Evolutionary conservation across 2,113 vertebrate species (phyloP).

Genomic region (Natator depressus): DNA sequence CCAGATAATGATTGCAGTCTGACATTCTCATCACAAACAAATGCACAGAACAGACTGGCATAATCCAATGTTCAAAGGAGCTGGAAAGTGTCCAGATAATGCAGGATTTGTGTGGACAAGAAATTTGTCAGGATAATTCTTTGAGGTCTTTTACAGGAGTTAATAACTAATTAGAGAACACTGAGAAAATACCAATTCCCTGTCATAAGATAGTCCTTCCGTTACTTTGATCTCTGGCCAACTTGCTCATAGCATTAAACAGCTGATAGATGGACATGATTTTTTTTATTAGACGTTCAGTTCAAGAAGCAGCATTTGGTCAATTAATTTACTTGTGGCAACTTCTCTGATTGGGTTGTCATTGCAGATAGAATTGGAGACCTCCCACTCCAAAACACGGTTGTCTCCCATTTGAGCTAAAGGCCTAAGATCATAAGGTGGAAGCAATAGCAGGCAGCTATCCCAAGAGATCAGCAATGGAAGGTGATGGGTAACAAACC

Average conservation of each 20-base stretch:
- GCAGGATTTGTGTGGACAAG: neutral
- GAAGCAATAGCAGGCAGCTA: neutral
- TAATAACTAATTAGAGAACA: neutral
- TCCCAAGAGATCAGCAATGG: neutral
- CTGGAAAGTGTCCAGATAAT: neutral
- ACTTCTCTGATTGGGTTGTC: neutral
- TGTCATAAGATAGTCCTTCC: neutral
- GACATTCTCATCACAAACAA: neutral
- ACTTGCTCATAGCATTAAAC: neutral
- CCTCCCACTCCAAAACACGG: neutral
- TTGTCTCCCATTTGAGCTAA: neutral
- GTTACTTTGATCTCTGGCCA: neutral
- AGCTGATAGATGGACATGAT: neutral
- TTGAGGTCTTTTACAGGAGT: neutral
- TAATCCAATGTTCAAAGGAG: slow-evolving; percentile 8
- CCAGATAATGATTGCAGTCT: neutral
- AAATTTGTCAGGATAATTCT: neutral
- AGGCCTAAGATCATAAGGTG: neutral
- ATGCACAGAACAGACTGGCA: neutral
- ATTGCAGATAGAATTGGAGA: neutral
- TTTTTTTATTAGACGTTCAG: neutral
- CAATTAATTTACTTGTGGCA: neutral
- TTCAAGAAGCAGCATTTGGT: neutral
- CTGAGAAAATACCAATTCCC: neutral
- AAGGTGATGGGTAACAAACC: neutral